phyloP scores from a whole-genome alignment of 1,140 invertebrate genomes.

The Ceratoteleas bidentatus region DNA sequence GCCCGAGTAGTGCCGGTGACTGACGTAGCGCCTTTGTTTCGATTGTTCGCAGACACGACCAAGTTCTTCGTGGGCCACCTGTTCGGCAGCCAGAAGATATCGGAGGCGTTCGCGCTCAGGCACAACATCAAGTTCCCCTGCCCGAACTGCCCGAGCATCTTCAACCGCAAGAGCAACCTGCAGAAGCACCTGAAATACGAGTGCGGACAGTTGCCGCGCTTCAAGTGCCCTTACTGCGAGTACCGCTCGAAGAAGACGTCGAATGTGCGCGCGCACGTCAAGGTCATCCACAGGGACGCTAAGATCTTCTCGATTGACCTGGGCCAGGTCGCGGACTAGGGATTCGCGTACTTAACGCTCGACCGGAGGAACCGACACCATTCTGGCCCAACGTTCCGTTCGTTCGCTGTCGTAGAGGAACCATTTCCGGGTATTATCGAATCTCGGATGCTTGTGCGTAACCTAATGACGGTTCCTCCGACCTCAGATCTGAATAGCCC shows the following conservation, averaged over 20 bases:
- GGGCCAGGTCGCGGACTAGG: constrained; percentile 13
- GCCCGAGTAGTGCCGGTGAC: constrained; percentile 12
- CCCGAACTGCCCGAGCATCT: constrained; percentile 79
- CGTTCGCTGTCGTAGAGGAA: too few relatives aligned
- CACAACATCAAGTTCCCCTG: constrained; percentile 73
- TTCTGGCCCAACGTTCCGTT: too few relatives aligned
- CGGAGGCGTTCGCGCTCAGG: constrained; percentile 33
- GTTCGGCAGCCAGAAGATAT: constrained; percentile 39
- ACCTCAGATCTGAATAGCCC: too few relatives aligned
- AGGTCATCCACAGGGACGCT: constrained; percentile 64
- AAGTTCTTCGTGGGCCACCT: constrained; percentile 36
- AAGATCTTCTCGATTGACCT: constrained; percentile 70
- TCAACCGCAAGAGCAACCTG: constrained; percentile 80
- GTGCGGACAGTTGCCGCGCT: constrained; percentile 82
- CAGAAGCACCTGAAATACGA: constrained; percentile 82
- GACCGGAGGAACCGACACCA: too few relatives aligned
- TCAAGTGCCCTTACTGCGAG: constrained; percentile 81
- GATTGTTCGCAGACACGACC: constrained; percentile 66
- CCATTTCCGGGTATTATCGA: too few relatives aligned
- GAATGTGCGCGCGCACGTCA: constrained; percentile 72
- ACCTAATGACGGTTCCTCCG: too few relatives aligned
- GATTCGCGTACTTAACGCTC: neutral
- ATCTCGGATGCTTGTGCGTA: too few relatives aligned
- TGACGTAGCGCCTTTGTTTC: constrained; percentile 46
- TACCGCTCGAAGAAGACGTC: constrained; percentile 79